A percentile compares a stretch with the other conserved stretches of the same genome.
Conservation (phyloP, 2,888 invertebrate species). For the Hyles lineata region DNA sequence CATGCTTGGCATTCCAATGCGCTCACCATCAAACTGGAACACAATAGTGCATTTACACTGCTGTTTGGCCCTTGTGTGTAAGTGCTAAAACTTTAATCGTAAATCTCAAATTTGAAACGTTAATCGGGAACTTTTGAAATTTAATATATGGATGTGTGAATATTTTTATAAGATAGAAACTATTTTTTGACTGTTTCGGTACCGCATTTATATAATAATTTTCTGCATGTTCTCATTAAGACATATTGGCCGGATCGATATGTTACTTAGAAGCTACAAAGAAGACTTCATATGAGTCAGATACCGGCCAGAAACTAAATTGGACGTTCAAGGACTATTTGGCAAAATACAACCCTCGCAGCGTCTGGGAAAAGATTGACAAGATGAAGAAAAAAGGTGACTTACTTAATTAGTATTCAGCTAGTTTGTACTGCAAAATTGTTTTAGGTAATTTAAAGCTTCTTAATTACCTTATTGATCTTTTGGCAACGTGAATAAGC, state of each 20-base stretch:
- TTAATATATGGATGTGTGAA: too few species aligned
- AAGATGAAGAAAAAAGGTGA: constrained; percentile 41
- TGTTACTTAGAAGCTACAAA: not conserved
- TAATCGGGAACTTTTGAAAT: too few species aligned
- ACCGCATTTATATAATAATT: not conserved
- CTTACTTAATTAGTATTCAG: not conserved
- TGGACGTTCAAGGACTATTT: constrained; percentile 49
- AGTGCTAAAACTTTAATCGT: too few species aligned
- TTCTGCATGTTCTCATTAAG: not conserved
- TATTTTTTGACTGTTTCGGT: too few species aligned
- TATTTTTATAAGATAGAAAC: too few species aligned
- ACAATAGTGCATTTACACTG: too few species aligned
- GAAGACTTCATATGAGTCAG: not conserved
- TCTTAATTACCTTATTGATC: too few species aligned
- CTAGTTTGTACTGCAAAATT: not conserved
- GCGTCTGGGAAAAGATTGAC: constrained; percentile 53
- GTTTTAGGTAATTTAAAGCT: not conserved
- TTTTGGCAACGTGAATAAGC: too few species aligned
- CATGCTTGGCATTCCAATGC: too few species aligned
- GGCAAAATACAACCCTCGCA: constrained; percentile 51
- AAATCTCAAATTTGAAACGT: too few species aligned
- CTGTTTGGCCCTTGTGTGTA: too few species aligned
- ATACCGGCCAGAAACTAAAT: not conserved
- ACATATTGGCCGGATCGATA: not conserved
- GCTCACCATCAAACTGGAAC: too few species aligned